Evolutionary conservation across 2,888 invertebrate species (phyloP), one percentile per base, ranked within the genome.

Genomic region (Ochropleura leucogaster): DNA sequence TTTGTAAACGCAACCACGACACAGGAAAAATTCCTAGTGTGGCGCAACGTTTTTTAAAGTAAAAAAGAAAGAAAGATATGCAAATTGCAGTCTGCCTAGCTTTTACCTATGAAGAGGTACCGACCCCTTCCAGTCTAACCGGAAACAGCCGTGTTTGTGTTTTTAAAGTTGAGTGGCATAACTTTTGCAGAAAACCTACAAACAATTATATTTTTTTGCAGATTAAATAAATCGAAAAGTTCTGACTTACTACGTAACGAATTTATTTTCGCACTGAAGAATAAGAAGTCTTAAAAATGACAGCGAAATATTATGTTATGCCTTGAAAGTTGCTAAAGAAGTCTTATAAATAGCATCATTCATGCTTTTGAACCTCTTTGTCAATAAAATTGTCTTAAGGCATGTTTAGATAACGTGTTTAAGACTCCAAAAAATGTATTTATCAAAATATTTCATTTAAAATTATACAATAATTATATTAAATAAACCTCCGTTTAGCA

Each of bases 221-320:
- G 42, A 42, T n/a, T 16, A 44, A 68, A 67, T 59, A 18, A 77
- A 55, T 30, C 30, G 46, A 53, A 57, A 53, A 14, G 3, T 46
- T 12, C 40, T 47, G 40, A 49, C 62, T 18, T 73, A 18, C 57
- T 53, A 68, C 65, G 55, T 69, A 64, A 67, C 18, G 20, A 20
- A 49, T 72, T 66, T 72, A 64, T 66, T 73, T 60, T 67, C 18
- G 20, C 18, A 0, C 3, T 9, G 51, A 83, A 72, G 40, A 72
- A 66, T 57, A 64, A 42, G 74, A 80, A 75, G 51, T 71, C 40
- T n/a, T 64, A 68, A 40, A 72, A 83, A 80, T n/a, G 30, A 59
- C 62, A 72, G 47, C 30, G n/a, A 63, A 67, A 62, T 51, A 65
- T 18, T 42, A 49, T 51, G 18, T 42, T 40, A n/a, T 59, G 16